Percentiles rank a stretch among this genome's conserved stretches.
These are phyloP conservation scores for Argynnis bischoffii DNA, from an alignment of 2,888 invertebrate species.

Conservation along the genomic window DNA sequence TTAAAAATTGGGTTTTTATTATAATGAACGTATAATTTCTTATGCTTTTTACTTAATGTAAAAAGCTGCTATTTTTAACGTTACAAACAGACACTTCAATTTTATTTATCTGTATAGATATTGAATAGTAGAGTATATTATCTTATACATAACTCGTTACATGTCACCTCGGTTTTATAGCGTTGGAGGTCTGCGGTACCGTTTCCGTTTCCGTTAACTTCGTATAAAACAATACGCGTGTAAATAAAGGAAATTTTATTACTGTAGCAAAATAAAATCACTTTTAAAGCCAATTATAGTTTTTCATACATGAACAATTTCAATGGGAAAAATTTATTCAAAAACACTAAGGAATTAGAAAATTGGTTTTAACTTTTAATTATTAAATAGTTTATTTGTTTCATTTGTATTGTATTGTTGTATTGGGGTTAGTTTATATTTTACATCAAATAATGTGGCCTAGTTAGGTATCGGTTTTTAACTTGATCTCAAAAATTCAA, in stretches of 20 bases:
- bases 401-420: too few relatives aligned
- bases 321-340: background rate
- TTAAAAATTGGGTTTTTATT: too few relatives aligned
- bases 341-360: background rate
- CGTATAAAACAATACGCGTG: conserved; percentile 7
- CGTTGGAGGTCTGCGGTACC: conserved; percentile 1
- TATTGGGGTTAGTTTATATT: too few relatives aligned
- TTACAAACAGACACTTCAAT: too few relatives aligned
- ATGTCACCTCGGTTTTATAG: conserved; percentile 21
- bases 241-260: conserved; percentile 10
- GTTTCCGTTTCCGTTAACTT: conserved; percentile 14
- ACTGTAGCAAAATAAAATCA: background rate
- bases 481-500: too few relatives aligned
- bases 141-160: conserved; percentile 12
- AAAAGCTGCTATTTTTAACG: too few relatives aligned
- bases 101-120: background rate
- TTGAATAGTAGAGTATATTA: conserved; percentile 3
- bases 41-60: too few relatives aligned
- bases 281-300: conserved; percentile 11
- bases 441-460: too few relatives aligned
- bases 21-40: too few relatives aligned
- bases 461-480: too few relatives aligned
- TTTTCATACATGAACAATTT: background rate
- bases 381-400: too few relatives aligned
- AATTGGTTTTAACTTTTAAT: background rate